phyloP scores from a whole-genome alignment of 2,113 vertebrate species.

The Pteropus alecto region DNA sequence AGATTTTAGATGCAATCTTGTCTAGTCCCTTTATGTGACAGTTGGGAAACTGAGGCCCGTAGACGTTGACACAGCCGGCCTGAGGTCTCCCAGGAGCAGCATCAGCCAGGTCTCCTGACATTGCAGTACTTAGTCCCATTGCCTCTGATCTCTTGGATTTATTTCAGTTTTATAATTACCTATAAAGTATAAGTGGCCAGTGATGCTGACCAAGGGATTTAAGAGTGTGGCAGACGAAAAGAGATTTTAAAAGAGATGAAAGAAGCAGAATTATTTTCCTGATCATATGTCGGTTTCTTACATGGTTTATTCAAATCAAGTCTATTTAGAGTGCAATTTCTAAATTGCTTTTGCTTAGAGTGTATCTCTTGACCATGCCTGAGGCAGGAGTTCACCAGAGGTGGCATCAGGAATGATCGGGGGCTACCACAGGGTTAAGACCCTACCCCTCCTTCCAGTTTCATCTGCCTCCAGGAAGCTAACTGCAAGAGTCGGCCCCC shows the following conservation, averaged over 20 bases:
- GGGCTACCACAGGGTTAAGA: background rate
- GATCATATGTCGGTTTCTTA: background rate
- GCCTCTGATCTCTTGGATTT: background rate
- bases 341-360: background rate
- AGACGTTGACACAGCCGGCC: background rate
- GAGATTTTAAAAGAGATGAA: conserved; percentile 31
- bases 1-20: background rate
- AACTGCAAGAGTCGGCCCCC: conserved; percentile 43
- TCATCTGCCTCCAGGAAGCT: background rate
- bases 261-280: conserved; percentile 41
- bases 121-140: background rate
- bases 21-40: background rate
- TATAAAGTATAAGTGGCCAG: background rate
- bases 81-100: background rate
- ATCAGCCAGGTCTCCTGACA: background rate
- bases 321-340: background rate
- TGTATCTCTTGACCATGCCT: background rate
- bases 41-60: background rate
- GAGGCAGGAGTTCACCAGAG: background rate
- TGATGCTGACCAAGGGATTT: conserved; percentile 53
- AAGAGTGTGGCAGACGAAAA: background rate
- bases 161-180: conserved; percentile 44
- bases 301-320: background rate
- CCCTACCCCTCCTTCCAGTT: background rate
- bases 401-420: background rate